Conservation (phyloP, 2,113 vertebrate genomes). For the Narcine bancroftii region DNA sequence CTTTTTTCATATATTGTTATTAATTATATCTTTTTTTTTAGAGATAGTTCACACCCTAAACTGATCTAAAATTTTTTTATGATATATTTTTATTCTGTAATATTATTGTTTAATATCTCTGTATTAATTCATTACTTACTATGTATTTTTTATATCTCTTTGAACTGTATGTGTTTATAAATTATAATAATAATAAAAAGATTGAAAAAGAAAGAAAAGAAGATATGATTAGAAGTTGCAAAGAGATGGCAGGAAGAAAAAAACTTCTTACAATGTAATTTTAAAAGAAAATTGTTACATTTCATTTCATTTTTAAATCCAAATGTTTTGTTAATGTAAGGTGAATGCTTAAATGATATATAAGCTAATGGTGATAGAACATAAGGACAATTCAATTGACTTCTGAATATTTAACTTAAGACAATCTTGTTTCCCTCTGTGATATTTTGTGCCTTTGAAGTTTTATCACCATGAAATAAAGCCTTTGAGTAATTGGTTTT, state of each 20-base stretch:
- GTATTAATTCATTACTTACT: no score
- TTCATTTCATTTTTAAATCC: neutral
- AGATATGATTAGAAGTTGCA: neutral
- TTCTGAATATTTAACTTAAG: slow-evolving; percentile 24
- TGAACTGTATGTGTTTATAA: no score
- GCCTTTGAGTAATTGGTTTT: slow-evolving; percentile 18
- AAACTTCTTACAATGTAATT: neutral
- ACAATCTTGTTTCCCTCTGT: slow-evolving; percentile 14
- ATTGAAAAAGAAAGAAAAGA: no score
- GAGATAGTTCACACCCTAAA: no score
- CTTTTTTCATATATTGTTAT: no score
- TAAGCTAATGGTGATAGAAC: neutral
- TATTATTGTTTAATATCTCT: no score
- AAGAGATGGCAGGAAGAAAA: neutral
- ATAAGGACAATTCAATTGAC: slow-evolving; percentile 18
- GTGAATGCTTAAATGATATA: neutral
- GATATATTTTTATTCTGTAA: no score
- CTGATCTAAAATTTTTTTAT: no score
- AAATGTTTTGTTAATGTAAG: neutral
- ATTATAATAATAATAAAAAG: no score
- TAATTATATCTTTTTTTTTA: no score
- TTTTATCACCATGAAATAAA: slow-evolving; percentile 29
- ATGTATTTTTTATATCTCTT: no score
- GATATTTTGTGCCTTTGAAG: slow-evolving; percentile 18
- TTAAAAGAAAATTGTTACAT: neutral